phyloP scores from a whole-genome alignment of 92 coral and sea anemone genomes.

The Porites cylindrica region DNA sequence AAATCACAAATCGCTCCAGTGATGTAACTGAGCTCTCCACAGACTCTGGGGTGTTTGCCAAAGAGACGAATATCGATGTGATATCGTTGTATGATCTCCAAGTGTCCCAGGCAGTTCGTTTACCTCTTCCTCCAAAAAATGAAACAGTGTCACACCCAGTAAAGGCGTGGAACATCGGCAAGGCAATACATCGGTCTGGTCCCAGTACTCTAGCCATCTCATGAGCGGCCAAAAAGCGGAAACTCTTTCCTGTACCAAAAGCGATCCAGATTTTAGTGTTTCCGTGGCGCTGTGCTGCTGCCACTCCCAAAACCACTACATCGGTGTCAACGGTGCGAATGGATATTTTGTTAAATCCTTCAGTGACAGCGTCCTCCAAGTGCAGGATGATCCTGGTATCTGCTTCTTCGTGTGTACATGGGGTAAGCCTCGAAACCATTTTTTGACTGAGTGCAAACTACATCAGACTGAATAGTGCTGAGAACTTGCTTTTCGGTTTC shows the following conservation, averaged over 20 bases:
- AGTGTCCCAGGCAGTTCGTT: conserved; percentile 63
- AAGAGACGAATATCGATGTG: conserved; percentile 43
- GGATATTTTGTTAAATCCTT: conserved; percentile 43
- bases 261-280: conserved; percentile 63
- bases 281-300: neutral
- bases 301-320: conserved; percentile 55
- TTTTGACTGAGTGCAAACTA: no score
- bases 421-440: conserved; percentile 4
- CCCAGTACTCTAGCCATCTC: conserved; percentile 49
- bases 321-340: conserved; percentile 72
- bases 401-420: conserved; percentile 64
- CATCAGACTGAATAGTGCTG: conserved; percentile 8
- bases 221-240: conserved; percentile 54
- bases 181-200: conserved; percentile 41
- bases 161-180: conserved; percentile 72
- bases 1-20: conserved; percentile 55
- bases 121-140: conserved; percentile 58
- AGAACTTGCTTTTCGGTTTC: conserved; percentile 28
- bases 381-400: conserved; percentile 68
- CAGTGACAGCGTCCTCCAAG: conserved; percentile 38
- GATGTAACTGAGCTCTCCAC: neutral
- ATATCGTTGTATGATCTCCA: conserved; percentile 53
- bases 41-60: conserved; percentile 14
- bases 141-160: conserved; percentile 82
- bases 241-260: conserved; percentile 57